A percentile compares a stretch with the other conserved stretches of the same genome.
Conservation (phyloP, 1,140 invertebrate genomes). For the Whitmania pigra region DNA sequence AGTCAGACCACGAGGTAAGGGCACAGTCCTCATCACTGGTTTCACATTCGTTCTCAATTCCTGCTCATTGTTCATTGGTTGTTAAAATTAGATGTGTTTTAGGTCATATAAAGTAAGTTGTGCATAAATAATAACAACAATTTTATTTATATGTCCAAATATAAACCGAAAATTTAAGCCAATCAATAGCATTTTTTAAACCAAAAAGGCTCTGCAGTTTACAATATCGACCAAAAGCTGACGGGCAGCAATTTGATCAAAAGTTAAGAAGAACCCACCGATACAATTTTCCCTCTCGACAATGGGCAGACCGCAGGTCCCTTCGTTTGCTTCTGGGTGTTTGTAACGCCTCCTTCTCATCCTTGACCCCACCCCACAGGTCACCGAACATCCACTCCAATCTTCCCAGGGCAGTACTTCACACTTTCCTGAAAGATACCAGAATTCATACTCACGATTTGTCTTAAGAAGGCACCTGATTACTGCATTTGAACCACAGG, state of each 20-base stretch:
- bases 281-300: constrained; percentile 41
- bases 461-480: too few species aligned
- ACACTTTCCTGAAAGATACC: constrained; percentile 40
- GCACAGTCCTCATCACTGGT: constrained; percentile 34
- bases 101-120: neutral
- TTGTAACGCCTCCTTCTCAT: constrained; percentile 44
- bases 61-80: constrained; percentile 19
- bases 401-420: constrained; percentile 47
- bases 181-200: neutral
- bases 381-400: constrained; percentile 50
- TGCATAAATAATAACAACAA: neutral
- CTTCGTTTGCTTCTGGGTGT: constrained; percentile 42
- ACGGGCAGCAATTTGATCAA: neutral
- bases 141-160: neutral
- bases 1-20: constrained; percentile 48
- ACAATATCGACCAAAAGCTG: too few species aligned
- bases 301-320: constrained; percentile 42
- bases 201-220: too few species aligned
- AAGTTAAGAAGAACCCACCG: constrained; percentile 29
- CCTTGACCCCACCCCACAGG: constrained; percentile 48
- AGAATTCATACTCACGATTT: too few species aligned
- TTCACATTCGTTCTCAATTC: constrained; percentile 24
- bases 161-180: neutral
- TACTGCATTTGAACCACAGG: too few species aligned
- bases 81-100: neutral